phyloP scores from a whole-genome alignment of 1,140 invertebrate genomes.

The Tetragnatha versicolor region DNA sequence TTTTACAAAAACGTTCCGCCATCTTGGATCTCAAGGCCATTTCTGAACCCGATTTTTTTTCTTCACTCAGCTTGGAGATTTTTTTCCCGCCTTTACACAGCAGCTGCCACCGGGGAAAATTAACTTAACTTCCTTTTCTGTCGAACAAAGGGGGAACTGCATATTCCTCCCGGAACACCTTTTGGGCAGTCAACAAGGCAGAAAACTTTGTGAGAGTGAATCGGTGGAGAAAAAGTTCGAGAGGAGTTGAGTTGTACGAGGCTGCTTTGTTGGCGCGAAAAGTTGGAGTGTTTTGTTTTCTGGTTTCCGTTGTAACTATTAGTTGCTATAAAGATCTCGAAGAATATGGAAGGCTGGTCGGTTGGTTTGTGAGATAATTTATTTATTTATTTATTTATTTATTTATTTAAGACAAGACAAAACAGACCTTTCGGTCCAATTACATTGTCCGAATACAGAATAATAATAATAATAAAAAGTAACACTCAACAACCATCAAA shows the following conservation, averaged over 20 bases:
- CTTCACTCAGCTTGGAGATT: not conserved
- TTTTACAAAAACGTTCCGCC: not conserved
- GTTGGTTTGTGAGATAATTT: too few species aligned
- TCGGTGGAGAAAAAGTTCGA: too few species aligned
- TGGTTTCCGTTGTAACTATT: too few species aligned
- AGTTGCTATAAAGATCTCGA: too few species aligned
- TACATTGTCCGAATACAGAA: too few species aligned
- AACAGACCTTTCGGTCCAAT: too few species aligned
- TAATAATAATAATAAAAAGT: too few species aligned
- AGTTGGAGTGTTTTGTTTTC: slow-evolving; percentile 22
- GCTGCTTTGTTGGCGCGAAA: not conserved
- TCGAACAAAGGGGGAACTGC: not conserved
- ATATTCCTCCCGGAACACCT: slow-evolving; percentile 28
- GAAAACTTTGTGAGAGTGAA: not conserved
- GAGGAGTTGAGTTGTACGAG: not conserved
- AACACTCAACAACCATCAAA: too few species aligned
- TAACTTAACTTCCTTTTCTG: slow-evolving; percentile 9
- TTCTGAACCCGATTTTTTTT: not conserved
- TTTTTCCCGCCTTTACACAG: not conserved
- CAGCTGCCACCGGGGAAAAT: not conserved
- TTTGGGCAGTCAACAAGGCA: slow-evolving; percentile 21
- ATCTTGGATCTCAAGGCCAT: too few species aligned
- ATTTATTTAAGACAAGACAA: too few species aligned
- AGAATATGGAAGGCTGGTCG: too few species aligned
- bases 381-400: too few species aligned